These are phyloP conservation scores for Rhopalosiphum maidis DNA, from an alignment of 1,140 invertebrate genomes.

Conservation along the genomic window DNA sequence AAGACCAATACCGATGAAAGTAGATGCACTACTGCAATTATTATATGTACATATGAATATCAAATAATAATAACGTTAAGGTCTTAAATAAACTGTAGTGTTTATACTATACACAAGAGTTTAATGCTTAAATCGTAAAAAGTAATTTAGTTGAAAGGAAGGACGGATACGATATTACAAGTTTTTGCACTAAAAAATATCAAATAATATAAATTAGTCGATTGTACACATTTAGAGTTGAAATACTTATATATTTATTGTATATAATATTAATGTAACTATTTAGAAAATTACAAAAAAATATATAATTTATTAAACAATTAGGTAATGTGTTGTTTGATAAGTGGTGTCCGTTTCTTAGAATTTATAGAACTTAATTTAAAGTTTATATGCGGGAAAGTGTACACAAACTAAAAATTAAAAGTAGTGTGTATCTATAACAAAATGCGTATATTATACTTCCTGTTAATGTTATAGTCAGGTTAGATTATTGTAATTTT, in stretches of 20 bases:
- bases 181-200: slow-evolving; percentile 31
- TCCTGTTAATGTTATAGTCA: too few relatives aligned
- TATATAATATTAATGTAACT: neutral
- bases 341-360: neutral
- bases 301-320: neutral
- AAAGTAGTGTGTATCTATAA: neutral
- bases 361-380: neutral
- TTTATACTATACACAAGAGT: neutral
- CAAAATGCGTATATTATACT: too few relatives aligned
- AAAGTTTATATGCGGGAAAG: neutral
- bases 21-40: neutral
- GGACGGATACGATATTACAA: slow-evolving; percentile 4
- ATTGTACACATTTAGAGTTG: neutral
- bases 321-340: neutral
- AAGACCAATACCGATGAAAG: too few relatives aligned
- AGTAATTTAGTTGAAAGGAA: slow-evolving; percentile 33
- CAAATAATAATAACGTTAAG: neutral
- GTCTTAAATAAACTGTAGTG: neutral
- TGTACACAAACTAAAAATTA: neutral
- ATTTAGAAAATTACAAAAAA: slow-evolving; percentile 25
- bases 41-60: neutral
- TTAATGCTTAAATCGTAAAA: slow-evolving; percentile 23
- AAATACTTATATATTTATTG: neutral
- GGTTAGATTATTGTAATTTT: too few relatives aligned
- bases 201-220: neutral